Conservation (phyloP, 2,888 invertebrate genomes). For the Aproaerema taeniolella region DNA sequence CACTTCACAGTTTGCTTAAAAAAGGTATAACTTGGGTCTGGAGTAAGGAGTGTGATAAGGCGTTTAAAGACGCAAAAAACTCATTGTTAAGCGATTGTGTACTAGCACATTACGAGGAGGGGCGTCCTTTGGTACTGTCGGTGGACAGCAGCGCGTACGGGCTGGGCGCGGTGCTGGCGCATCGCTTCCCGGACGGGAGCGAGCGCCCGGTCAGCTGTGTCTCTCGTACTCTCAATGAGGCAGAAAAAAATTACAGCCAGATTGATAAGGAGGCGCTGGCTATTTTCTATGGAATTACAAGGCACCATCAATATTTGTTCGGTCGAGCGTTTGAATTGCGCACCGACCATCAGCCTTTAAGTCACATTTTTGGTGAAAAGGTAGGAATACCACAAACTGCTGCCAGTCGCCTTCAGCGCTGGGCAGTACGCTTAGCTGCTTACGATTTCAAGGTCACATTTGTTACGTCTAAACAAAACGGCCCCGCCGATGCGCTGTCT, state of each 20-base stretch:
- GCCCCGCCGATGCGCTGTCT: too few relatives aligned
- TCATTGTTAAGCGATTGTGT: background rate
- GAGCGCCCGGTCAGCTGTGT: too few relatives aligned
- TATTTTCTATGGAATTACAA: slow-evolving; percentile 14
- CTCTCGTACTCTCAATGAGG: background rate
- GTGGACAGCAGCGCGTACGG: background rate
- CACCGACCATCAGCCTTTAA: background rate
- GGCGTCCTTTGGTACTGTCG: background rate
- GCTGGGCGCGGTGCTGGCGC: background rate
- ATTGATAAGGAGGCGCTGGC: slow-evolving; percentile 16
- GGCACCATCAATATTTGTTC: slow-evolving; percentile 18
- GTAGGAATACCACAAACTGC: too few relatives aligned
- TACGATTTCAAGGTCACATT: too few relatives aligned
- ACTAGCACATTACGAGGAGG: background rate
- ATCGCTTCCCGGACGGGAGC: background rate
- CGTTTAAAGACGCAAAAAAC: background rate
- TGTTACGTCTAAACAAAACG: too few relatives aligned
- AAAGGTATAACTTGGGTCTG: background rate
- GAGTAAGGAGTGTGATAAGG: background rate
- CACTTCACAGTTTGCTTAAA: background rate
- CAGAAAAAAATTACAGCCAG: background rate
- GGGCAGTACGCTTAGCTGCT: too few relatives aligned
- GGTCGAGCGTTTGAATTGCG: slow-evolving; percentile 4
- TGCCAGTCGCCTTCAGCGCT: too few relatives aligned
- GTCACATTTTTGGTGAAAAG: background rate